Base-by-base conservation (phyloP, 2,113 vertebrate species). In the Abramis brama region DNA sequence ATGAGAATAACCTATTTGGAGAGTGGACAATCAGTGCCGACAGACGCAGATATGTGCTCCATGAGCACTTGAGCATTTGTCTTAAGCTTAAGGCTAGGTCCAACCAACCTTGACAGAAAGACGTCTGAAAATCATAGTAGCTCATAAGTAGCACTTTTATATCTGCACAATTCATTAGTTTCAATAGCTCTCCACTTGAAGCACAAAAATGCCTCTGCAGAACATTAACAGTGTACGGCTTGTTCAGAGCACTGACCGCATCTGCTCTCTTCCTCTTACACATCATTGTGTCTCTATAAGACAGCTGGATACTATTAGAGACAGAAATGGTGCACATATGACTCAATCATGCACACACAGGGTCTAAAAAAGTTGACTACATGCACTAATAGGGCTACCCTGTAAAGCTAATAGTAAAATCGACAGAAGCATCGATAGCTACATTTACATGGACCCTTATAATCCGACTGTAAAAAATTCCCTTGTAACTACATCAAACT, bases 241-340 rank as follows among this genome's bases (percentile, higher is more conserved):
- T 19, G 11, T 30, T 64, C 13, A 62, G 15, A 47, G 15, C 7
- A 25, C 57, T 79, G 78, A 60, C 55, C 36, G 9, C 17, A 47
- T 66, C 27, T 79, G 30, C 60, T 39, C 27, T 85, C 17, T 70
- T n/a, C 84, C 43, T 57, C 77, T 78, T 79, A 79, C 27, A 79
- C 21, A 68, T 36, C 47, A n/a, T 85, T 36, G 70, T 27, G 60
- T 79, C 27, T 39, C 45, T 19, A 55, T 59, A 77, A 85, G 66
- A 68, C 64, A 78, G 57, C 73, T 62, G 75, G 25, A 79, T 52
- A 27, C 12, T 50, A 79, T 85, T 50, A 68, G 12, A 52, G 64
- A 43, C 30, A 43, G 7, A 71, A 43, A 36, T 43, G 30, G 33
- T 30, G 62, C 23, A 8, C 50, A 68, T 19, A 39, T 23, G 6